These are phyloP conservation scores for Pelecanoides urinatrix DNA, from an alignment of 2,113 vertebrate genomes.

Conservation along the genomic window DNA sequence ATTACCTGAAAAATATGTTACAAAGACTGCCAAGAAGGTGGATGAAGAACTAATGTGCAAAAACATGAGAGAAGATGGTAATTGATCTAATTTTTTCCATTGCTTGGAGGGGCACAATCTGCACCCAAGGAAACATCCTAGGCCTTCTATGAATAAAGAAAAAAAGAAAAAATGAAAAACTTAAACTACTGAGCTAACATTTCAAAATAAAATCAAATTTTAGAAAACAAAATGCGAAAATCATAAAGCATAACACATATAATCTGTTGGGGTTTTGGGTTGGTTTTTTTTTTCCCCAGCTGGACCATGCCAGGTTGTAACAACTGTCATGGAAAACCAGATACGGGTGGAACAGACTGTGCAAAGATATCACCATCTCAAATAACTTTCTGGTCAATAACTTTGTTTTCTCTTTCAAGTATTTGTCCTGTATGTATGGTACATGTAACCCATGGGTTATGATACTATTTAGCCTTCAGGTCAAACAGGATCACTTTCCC, in stretches of 20 bases:
- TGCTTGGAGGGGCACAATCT: constrained; percentile 24
- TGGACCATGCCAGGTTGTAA: not conserved
- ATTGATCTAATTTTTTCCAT: constrained; percentile 25
- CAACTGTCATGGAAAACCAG: not conserved
- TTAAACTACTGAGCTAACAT: not conserved
- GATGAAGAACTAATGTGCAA: constrained; percentile 52
- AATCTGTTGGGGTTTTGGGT: not conserved
- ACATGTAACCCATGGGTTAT: not conserved
- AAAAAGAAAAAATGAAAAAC: not conserved
- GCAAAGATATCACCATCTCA: not conserved
- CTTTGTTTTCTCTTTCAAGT: not conserved
- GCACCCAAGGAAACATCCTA: constrained; percentile 59
- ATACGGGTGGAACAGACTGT: not conserved
- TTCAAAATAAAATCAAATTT: not conserved
- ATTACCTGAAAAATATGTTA: constrained; percentile 58
- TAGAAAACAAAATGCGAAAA: not conserved
- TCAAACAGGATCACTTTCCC: not conserved
- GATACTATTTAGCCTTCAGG: not conserved
- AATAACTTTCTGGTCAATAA: not conserved
- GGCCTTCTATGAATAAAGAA: constrained; percentile 22
- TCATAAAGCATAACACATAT: not conserved
- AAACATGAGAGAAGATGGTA: constrained; percentile 66
- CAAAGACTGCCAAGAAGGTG: constrained; percentile 56
- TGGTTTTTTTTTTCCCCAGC: not conserved
- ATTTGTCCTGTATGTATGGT: not conserved